Percentiles rank a stretch among this genome's conserved stretches.
phyloP scores from a whole-genome alignment of 2,888 invertebrate species.

The Strigamia maritima region DNA sequence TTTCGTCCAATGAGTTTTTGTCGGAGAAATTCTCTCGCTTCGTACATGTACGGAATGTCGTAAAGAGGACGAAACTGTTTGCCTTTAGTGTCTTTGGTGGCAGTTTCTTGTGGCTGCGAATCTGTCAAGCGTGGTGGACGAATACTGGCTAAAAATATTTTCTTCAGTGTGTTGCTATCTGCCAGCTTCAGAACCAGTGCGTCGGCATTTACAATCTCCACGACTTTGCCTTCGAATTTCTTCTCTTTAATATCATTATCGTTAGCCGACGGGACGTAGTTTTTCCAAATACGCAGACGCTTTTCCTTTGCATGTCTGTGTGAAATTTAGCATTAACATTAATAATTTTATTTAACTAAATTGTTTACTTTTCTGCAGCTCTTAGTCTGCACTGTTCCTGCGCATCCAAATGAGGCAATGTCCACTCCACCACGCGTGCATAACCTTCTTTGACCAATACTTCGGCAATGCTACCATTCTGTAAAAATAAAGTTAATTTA shows the following conservation, averaged over 20 bases:
- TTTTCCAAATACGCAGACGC: constrained; percentile 83
- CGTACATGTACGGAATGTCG: constrained; percentile 98
- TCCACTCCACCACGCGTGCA: constrained; percentile 92
- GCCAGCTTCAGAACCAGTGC: constrained; percentile 78
- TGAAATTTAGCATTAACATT: neutral
- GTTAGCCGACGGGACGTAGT: constrained; percentile 74
- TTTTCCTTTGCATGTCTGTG: constrained; percentile 74
- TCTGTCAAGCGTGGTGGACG: constrained; percentile 74
- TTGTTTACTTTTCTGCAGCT: constrained; percentile 68
- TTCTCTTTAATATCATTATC: constrained; percentile 72
- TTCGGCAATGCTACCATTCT: constrained; percentile 86
- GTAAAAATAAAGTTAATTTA: constrained; percentile 35
- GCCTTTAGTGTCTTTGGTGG: constrained; percentile 41
- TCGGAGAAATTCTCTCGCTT: constrained; percentile 92
- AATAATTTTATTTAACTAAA: neutral
- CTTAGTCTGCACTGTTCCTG: constrained; percentile 74
- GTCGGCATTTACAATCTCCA: constrained; percentile 93
- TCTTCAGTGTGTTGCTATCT: constrained; percentile 70
- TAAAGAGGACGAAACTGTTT: constrained; percentile 76
- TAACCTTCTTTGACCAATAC: constrained; percentile 83
- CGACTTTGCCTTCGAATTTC: constrained; percentile 75
- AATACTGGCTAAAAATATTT: constrained; percentile 93
- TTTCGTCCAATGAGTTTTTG: constrained; percentile 94
- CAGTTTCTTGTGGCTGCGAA: constrained; percentile 62
- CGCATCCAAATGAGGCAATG: constrained; percentile 75